Percentiles rank a stretch among this genome's conserved stretches.
Evolutionary conservation across 1,140 invertebrate species (phyloP).

Genomic region (Drosophila repletoides): DNA sequence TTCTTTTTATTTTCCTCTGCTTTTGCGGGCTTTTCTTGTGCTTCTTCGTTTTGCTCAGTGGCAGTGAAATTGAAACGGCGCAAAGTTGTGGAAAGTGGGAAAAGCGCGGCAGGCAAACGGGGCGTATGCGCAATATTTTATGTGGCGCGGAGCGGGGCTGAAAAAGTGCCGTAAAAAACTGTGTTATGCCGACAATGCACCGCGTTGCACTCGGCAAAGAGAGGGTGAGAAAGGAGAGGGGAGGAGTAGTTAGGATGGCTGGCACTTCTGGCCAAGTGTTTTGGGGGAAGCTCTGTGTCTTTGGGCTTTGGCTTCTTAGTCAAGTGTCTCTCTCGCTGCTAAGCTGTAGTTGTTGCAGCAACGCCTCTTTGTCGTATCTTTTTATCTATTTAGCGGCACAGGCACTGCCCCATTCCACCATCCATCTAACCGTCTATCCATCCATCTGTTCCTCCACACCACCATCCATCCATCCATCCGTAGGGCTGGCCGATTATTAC

Average conservation of each 20-base stretch:
- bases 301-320: constrained; percentile 37
- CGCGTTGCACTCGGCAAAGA: constrained; percentile 49
- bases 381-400: constrained; percentile 59
- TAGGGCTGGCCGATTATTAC: constrained; percentile 33
- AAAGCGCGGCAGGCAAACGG: constrained; percentile 14
- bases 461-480: constrained; percentile 13
- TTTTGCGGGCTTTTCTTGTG: background rate
- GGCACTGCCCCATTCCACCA: constrained; percentile 16
- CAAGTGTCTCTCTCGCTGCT: constrained; percentile 34
- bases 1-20: background rate
- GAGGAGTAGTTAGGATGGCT: background rate
- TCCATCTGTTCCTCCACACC: background rate
- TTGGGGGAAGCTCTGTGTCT: constrained; percentile 26
- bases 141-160: constrained; percentile 2
- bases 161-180: constrained; percentile 48
- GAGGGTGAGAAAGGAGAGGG: background rate
- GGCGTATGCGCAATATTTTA: constrained; percentile 72
- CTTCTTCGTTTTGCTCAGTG: constrained; percentile 24
- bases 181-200: constrained; percentile 76
- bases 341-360: constrained; percentile 38
- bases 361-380: constrained; percentile 54
- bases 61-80: constrained; percentile 73
- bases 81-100: constrained; percentile 55
- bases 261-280: constrained; percentile 60
- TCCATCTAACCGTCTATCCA: background rate